Evolutionary conservation across 2,888 invertebrate genomes (phyloP), one percentile per base, ranked within the genome.

Genomic region (Melanophora roralis): DNA sequence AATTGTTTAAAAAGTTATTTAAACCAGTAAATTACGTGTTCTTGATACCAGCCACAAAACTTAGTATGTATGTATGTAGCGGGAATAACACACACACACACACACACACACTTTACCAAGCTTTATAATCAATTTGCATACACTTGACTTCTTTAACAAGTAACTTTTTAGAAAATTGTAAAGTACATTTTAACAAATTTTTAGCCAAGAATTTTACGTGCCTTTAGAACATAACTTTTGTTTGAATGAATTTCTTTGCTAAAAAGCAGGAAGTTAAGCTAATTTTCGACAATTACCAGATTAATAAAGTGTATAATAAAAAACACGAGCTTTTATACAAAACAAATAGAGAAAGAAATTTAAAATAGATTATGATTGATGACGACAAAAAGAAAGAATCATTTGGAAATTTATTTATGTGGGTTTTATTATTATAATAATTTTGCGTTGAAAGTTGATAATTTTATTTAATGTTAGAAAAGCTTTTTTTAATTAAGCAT

Each of bases 1-100:
- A 80, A 72, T 80, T 80, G 75, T 80, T 80, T 72, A 72, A 80
- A 80, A 80, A 76, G 75, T 80, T 75, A 65, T 76, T 55, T 73
- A 76, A 80, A 73, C 80, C 72, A 80, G 72, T 64, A 73, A 68
- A 80, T 80, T 76, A 76, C 76, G 76, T 80, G 80, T 62, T 75
- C 32, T 64, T 64, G 62, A 73, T 55, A 79, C 59, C 9, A 69
- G 49, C 55, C 47, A 62, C 32, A 49, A 9, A 73, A 51, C 51
- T 59, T 36, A 53, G 8, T 47, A 55, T 5, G 55, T n/a, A n/a
- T n/a, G n/a, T n/a, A n/a, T n/a, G n/a, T n/a, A n/a, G n/a, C n/a
- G n/a, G n/a, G n/a, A n/a, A 27, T 34, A 14, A 62, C 7, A 23
- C 11, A 32, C 53, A 62, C 68, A n/a, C 53, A 53, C 51, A 60